Conservation (phyloP, 2,888 invertebrate species). For the Amblyteles armatorius region DNA sequence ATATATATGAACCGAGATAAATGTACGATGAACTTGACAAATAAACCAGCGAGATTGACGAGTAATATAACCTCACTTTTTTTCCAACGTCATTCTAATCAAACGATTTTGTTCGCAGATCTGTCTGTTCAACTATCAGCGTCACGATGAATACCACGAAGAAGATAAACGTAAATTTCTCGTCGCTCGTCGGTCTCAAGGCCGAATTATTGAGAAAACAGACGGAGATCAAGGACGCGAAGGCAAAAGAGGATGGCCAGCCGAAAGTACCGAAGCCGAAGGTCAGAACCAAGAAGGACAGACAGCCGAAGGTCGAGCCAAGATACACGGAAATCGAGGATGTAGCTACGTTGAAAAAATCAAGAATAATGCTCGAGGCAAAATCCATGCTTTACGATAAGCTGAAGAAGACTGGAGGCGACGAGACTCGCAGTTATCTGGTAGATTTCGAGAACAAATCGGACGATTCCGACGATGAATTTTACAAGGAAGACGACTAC, state of each 20-base stretch:
- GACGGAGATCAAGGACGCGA: conserved; percentile 91
- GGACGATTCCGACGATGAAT: conserved; percentile 69
- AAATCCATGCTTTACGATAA: conserved; percentile 80
- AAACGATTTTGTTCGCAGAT: background rate
- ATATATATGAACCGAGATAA: background rate
- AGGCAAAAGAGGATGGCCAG: conserved; percentile 85
- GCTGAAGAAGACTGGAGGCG: conserved; percentile 77
- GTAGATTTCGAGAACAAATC: conserved; percentile 81
- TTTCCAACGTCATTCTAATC: background rate
- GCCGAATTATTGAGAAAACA: conserved; percentile 95
- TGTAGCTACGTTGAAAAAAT: conserved; percentile 78
- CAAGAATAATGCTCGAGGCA: conserved; percentile 83
- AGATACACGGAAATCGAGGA: conserved; percentile 77
- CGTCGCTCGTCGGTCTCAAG: conserved; percentile 91
- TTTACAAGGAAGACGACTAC: conserved; percentile 72
- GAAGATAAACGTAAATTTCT: conserved; percentile 81
- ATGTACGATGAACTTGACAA: background rate
- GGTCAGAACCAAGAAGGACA: conserved; percentile 80
- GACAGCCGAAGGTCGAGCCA: conserved; percentile 77
- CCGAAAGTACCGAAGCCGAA: conserved; percentile 72
- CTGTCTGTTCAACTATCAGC: background rate
- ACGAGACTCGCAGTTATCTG: conserved; percentile 77
- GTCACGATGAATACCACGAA: conserved; percentile 78
- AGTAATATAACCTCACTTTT: conserved; percentile 57
- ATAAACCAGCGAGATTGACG: background rate